Conservation (phyloP, 2,113 vertebrate genomes). For the Promerops cafer region DNA sequence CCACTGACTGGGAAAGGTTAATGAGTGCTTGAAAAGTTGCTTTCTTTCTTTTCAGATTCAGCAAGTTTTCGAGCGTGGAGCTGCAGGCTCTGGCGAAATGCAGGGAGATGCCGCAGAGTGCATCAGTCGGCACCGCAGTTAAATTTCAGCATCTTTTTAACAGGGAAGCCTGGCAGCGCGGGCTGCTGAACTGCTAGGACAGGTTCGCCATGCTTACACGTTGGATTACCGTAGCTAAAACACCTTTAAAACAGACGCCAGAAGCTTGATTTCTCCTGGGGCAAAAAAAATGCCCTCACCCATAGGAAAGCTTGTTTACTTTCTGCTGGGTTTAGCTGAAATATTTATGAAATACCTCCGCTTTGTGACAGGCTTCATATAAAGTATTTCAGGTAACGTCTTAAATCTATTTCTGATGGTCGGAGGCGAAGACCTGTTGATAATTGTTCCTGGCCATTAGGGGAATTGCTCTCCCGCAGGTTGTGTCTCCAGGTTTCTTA, state of each 20-base stretch:
- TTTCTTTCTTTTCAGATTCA: background rate
- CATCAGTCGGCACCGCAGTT: background rate
- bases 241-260: background rate
- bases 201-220: background rate
- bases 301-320: background rate
- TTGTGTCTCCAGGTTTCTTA: constrained; percentile 35
- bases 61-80: background rate
- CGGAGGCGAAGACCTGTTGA: constrained; percentile 16
- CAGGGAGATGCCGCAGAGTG: background rate
- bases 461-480: constrained; percentile 38
- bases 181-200: background rate
- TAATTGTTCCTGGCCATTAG: background rate
- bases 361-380: background rate
- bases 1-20: background rate
- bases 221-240: background rate
- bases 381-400: background rate
- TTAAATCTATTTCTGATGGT: background rate
- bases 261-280: background rate
- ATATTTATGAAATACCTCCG: background rate
- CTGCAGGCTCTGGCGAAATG: accelerated
- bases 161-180: background rate
- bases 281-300: accelerated
- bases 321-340: background rate
- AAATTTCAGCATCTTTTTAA: background rate
- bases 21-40: background rate